Conservation (phyloP, 2,888 invertebrate genomes). For the Halocaridina rubra region DNA sequence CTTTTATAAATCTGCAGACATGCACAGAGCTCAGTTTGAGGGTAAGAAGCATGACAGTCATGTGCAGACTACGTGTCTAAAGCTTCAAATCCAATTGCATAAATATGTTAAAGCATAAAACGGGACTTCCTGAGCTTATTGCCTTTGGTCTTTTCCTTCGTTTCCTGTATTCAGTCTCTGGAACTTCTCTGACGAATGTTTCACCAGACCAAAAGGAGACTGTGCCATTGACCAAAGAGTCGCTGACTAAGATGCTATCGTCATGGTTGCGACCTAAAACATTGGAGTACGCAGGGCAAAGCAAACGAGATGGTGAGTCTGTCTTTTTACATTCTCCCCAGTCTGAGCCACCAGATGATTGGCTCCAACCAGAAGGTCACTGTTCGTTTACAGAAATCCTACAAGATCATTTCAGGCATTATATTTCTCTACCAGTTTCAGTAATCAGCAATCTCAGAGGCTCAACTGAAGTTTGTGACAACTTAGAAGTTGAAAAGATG, state of each 20-base stretch:
- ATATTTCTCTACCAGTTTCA: conserved; percentile 1
- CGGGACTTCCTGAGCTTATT: too few species aligned
- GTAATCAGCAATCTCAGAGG: neutral
- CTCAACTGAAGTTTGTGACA: conserved; percentile 3
- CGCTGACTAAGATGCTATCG: neutral
- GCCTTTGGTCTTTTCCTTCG: neutral
- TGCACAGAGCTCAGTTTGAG: too few species aligned
- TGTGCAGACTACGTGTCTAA: too few species aligned
- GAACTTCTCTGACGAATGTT: neutral
- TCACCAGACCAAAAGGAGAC: neutral
- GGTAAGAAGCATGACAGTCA: too few species aligned
- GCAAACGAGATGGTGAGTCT: neutral
- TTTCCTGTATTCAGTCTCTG: neutral
- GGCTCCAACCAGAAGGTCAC: conserved; percentile 20
- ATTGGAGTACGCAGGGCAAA: neutral
- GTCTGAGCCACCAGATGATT: neutral
- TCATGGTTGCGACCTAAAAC: neutral
- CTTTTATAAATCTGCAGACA: too few species aligned
- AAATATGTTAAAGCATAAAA: too few species aligned
- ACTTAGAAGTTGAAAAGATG: neutral
- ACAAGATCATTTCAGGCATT: conserved; percentile 25
- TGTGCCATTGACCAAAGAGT: neutral
- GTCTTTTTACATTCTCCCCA: neutral
- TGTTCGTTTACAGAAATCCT: neutral
- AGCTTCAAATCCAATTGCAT: too few species aligned